Evolutionary conservation across 2,888 invertebrate species (phyloP).

Genomic region (Drosophila limbata): DNA sequence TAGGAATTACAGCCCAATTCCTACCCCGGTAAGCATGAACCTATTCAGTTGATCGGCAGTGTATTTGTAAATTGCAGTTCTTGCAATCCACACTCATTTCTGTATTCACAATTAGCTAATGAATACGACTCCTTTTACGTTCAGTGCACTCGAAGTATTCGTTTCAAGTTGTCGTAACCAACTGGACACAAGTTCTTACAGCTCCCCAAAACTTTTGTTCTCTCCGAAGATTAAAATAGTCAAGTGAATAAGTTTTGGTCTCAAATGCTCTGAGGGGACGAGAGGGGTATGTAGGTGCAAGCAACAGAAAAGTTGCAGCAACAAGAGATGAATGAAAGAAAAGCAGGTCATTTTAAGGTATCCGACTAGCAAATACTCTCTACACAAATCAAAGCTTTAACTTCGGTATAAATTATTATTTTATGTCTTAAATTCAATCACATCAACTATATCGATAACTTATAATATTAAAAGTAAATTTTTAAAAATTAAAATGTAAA

Average conservation of each 20-base stretch:
- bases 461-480: not conserved
- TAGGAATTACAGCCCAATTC: no score
- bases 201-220: not conserved
- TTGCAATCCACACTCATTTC: not conserved
- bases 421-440: no score
- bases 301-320: conserved; percentile 2
- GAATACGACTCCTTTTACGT: not conserved
- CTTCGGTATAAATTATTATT: not conserved
- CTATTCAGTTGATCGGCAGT: no score
- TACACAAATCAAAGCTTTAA: not conserved
- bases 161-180: not conserved
- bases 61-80: not conserved
- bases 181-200: conserved; percentile 3
- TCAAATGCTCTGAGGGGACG: not conserved
- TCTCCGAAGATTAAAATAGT: not conserved
- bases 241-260: conserved; percentile 6
- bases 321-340: not conserved
- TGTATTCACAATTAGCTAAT: not conserved
- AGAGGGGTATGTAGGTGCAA: not conserved
- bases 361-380: conserved; percentile 1
- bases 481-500: not conserved
- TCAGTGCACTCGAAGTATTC: not conserved
- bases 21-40: no score
- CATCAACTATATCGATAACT: no score
- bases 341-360: fast-evolving